phyloP scores from a whole-genome alignment of 92 coral and sea anemone species.

The Montipora capitata region DNA sequence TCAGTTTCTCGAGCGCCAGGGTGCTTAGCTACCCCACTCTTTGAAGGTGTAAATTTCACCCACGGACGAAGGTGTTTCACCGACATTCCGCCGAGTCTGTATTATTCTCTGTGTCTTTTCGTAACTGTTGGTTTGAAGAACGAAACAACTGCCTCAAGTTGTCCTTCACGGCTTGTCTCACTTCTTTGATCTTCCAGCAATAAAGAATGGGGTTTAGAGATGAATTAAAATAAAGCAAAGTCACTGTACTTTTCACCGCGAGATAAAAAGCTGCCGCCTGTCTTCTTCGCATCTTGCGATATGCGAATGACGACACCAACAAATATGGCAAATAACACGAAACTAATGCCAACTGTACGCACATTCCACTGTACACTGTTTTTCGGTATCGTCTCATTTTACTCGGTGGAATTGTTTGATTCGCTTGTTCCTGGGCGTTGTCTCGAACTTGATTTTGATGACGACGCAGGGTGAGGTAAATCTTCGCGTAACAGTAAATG shows the following conservation, averaged over 20 bases:
- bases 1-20: no score
- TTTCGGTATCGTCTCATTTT: conserved; percentile 1
- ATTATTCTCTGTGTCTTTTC: no score
- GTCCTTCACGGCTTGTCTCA: no score
- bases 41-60: no score
- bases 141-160: no score
- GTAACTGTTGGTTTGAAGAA: no score
- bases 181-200: conserved; percentile 30
- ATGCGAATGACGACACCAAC: neutral
- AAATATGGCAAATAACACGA: neutral
- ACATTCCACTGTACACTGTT: neutral
- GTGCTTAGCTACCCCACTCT: no score
- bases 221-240: conserved; percentile 4
- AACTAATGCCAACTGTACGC: conserved; percentile 3
- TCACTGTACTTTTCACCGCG: neutral
- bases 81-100: no score
- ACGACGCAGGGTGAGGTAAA: conserved; percentile 7
- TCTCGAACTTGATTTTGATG: neutral
- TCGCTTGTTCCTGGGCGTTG: neutral
- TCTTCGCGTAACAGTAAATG: neutral
- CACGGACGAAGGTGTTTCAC: no score
- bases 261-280: neutral
- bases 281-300: neutral
- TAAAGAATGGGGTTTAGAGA: conserved; percentile 8
- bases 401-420: neutral